Base-by-base conservation (phyloP, 2,113 vertebrate genomes). In the Actenoides hombroni region DNA sequence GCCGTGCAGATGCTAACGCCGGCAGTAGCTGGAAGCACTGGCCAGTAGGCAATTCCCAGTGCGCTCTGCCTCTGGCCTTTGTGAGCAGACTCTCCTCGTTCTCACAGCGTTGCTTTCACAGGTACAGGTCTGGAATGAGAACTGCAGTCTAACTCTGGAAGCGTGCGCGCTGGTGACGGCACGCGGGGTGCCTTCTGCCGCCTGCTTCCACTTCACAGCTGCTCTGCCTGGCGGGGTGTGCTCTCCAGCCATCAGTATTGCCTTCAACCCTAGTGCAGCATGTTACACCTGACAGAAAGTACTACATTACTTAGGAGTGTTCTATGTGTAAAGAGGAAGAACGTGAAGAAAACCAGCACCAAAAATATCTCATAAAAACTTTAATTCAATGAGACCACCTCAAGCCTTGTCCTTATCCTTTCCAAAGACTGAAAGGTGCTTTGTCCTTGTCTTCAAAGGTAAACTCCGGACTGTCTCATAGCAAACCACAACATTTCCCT, bases 381-480 rank as follows among this genome's bases (percentile, higher is more conserved):
- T 64, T 86, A 37, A 29, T 74, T n/a, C 44, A 61, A 3, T 77
- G 86, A 92, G 83, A 83, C 37, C 23, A 23, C 59, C 68, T 90
- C 54, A 83, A 80, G 73, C 56, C 29, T 71, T 65, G 59, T 33
- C 3, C 3, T 86, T 83, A 65, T 46, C 68, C 68, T 88, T 74
- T 93, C 71, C 37, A n/a, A 74, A 93, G 79, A 65, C 54, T 74
- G 70, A 83, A 73, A 92, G 16, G 23, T 57, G 19, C 71, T 90
- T 76, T 90, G 86, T 88, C 90, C 73, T 94, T 90, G 40, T 85
- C 82, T 86, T 90, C 88, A 88, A 65, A 94, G 37, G 31, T 49
- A 92, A 96, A 76, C 20, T 29, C 61, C 70, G 65, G 40, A 93
- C 28, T 13, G 57, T 6, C 40, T 83, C 2, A 0, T 21, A 53